Conservation (phyloP, 2,113 vertebrate genomes). For the Xerus inauris region DNA sequence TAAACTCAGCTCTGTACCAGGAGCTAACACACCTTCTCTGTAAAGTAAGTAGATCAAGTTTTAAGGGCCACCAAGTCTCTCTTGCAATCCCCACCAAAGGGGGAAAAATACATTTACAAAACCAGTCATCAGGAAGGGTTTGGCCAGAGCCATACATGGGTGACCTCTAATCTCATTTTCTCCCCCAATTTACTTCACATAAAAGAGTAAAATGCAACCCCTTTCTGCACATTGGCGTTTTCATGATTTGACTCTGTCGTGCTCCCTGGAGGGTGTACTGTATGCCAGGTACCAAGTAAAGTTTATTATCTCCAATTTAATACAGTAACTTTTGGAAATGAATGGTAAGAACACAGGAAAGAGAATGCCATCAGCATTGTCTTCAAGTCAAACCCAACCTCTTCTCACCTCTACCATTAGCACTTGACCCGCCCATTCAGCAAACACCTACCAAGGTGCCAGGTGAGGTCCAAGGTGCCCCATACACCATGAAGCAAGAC, state of each 20-base stretch:
- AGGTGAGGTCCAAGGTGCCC: background rate
- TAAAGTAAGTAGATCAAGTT: background rate
- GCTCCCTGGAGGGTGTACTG: background rate
- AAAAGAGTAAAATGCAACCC: background rate
- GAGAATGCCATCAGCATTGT: background rate
- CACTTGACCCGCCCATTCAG: background rate
- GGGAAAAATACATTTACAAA: background rate
- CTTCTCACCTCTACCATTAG: background rate
- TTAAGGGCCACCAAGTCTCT: background rate
- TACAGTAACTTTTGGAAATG: background rate
- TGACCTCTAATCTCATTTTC: background rate
- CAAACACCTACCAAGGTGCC: background rate
- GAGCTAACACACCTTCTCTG: background rate
- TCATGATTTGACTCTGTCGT: background rate
- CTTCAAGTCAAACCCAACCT: background rate
- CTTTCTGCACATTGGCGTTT: background rate
- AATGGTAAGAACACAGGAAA: background rate
- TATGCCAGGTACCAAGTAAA: background rate
- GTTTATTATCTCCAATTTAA: background rate
- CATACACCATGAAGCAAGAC: background rate
- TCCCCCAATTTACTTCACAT: constrained; percentile 19
- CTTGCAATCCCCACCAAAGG: background rate
- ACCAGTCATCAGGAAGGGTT: background rate
- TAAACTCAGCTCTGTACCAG: background rate
- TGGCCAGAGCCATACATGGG: background rate